Conservation (phyloP, 2,113 vertebrate species). For the Gymnorhina tibicen region DNA sequence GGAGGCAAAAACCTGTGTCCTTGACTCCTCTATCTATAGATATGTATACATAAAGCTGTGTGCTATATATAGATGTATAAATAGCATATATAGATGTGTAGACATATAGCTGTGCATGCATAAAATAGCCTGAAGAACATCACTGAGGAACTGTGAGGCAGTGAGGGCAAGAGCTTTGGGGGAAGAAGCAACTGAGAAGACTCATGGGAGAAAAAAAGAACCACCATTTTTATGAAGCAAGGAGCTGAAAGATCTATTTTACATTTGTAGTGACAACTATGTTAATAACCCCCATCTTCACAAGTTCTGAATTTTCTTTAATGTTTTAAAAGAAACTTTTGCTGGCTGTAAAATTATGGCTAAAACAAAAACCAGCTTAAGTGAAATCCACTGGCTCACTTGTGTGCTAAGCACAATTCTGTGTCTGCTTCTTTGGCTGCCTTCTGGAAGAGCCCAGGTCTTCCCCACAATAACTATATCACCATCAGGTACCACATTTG, state of each 20-base stretch:
- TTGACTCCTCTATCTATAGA: not conserved
- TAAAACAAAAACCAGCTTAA: not conserved
- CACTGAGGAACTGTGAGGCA: not conserved
- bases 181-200: not conserved
- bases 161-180: not conserved
- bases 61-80: not conserved
- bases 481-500: not conserved
- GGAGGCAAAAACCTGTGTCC: not conserved
- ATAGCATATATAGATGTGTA: not conserved
- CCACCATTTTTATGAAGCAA: not conserved
- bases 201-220: not conserved
- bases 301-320: not conserved
- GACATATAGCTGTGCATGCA: not conserved
- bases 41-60: not conserved
- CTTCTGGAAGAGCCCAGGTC: not conserved
- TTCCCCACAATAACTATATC: not conserved
- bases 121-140: not conserved
- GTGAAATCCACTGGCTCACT: not conserved
- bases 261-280: not conserved
- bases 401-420: not conserved
- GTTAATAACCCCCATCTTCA: not conserved
- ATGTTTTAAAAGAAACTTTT: not conserved
- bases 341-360: not conserved
- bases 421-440: not conserved
- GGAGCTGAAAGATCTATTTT: not conserved